Conservation (phyloP, 2,888 invertebrate species). For the Antheraea yamamai region DNA sequence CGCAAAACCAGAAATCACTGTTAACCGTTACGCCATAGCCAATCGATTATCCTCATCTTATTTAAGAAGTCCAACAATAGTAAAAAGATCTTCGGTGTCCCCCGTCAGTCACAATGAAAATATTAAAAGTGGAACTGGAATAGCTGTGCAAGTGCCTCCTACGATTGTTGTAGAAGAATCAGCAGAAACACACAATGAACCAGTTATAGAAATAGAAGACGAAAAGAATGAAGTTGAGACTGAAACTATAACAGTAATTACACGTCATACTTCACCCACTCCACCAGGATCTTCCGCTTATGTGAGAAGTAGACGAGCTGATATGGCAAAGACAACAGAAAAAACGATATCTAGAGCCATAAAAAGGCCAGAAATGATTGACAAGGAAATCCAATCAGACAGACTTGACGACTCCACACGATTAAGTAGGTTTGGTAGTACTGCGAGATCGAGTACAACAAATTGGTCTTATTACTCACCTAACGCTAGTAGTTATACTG, state of each 20-base stretch:
- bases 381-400: slow-evolving; percentile 89
- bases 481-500: slow-evolving; percentile 63
- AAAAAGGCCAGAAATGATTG: slow-evolving; percentile 81
- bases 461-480: slow-evolving; percentile 85
- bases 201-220: slow-evolving; percentile 34
- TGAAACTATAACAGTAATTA: slow-evolving; percentile 84
- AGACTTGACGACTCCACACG: slow-evolving; percentile 86
- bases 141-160: slow-evolving; percentile 43
- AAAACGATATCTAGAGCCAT: slow-evolving; percentile 85
- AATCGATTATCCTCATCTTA: slow-evolving; percentile 71
- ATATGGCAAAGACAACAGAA: slow-evolving; percentile 87
- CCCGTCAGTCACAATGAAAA: slow-evolving; percentile 58
- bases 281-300: slow-evolving; percentile 85
- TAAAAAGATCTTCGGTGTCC: slow-evolving; percentile 65
- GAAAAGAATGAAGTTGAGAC: slow-evolving; percentile 51
- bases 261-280: slow-evolving; percentile 90
- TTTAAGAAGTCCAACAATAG: slow-evolving; percentile 66
- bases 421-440: slow-evolving; percentile 82
- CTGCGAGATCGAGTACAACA: slow-evolving; percentile 82
- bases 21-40: slow-evolving; percentile 70
- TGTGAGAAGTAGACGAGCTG: slow-evolving; percentile 85
- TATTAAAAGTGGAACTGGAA: slow-evolving; percentile 49
- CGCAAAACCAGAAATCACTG: slow-evolving; percentile 45
- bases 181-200: slow-evolving; percentile 34
- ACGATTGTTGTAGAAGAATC: slow-evolving; percentile 43